A percentile compares a stretch with the other conserved stretches of the same genome.
Evolutionary conservation across 2,113 vertebrate genomes (phyloP).

Genomic region (Oenanthe oenanthe): DNA sequence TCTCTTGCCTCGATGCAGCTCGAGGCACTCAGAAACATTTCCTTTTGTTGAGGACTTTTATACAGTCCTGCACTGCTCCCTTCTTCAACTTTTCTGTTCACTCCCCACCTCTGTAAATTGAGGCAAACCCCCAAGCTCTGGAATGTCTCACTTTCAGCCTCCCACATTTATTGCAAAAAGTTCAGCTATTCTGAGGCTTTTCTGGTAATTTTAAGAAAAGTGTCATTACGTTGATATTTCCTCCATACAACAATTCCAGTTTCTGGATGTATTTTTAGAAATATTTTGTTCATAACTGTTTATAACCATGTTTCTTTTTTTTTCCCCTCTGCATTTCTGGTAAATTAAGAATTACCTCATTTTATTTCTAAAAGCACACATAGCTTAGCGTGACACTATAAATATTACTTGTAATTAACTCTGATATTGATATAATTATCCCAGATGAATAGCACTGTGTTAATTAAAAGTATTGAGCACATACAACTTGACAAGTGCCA

Average conservation of each 20-base stretch:
- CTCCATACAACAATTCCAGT: neutral
- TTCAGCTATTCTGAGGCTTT: neutral
- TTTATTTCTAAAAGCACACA: neutral
- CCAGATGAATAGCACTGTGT: neutral
- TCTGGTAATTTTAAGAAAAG: constrained; percentile 14
- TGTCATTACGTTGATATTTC: constrained; percentile 16
- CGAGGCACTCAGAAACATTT: neutral
- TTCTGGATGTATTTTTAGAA: neutral
- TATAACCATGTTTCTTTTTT: neutral
- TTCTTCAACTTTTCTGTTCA: neutral
- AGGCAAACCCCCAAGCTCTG: neutral
- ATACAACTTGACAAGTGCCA: neutral
- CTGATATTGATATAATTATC: neutral
- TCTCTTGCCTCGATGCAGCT: neutral
- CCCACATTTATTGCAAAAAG: neutral
- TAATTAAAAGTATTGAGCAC: neutral
- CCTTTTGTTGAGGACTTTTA: neutral
- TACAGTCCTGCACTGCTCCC: neutral
- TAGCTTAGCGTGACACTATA: neutral
- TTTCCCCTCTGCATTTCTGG: neutral
- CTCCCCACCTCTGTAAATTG: neutral
- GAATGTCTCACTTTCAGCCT: neutral
- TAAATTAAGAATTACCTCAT: neutral
- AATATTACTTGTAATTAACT: constrained; percentile 14
- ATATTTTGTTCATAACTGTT: neutral